These are phyloP conservation scores for Pyrochroa serraticornis DNA, from an alignment of 2,888 invertebrate genomes.

Conservation along the genomic window DNA sequence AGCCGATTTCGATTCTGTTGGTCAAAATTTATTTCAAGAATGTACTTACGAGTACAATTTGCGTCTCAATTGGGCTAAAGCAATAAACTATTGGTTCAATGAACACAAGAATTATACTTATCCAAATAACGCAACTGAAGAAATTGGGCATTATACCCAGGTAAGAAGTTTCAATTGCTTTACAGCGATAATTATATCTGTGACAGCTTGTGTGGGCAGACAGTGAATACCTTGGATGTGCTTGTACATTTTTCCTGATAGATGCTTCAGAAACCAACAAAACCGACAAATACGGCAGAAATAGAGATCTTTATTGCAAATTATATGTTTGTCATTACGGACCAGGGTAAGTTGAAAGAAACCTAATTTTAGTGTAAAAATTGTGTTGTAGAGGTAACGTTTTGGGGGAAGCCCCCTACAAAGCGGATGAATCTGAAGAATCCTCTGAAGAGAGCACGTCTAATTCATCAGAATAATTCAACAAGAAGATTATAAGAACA, in stretches of 20 bases:
- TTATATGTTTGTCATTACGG: conserved; percentile 86
- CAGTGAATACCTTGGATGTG: conserved; percentile 81
- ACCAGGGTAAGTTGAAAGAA: conserved; percentile 64
- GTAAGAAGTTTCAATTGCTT: conserved; percentile 52
- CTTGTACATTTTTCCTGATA: conserved; percentile 73
- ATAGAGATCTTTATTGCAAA: conserved; percentile 62
- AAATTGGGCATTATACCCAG: conserved; percentile 82
- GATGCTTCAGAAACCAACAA: too few relatives aligned
- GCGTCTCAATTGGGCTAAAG: conserved; percentile 66
- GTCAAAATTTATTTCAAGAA: conserved; percentile 38
- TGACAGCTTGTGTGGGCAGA: conserved; percentile 82
- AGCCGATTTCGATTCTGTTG: conserved; percentile 37
- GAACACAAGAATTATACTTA: conserved; percentile 72
- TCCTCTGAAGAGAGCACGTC: too few relatives aligned
- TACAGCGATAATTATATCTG: background rate
- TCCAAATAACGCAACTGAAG: conserved; percentile 68
- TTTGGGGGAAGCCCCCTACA: too few relatives aligned
- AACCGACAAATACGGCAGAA: conserved; percentile 61
- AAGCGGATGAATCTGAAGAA: too few relatives aligned
- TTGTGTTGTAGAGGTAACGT: too few relatives aligned
- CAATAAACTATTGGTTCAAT: conserved; percentile 77
- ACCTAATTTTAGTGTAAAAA: too few relatives aligned
- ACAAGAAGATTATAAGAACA: too few relatives aligned
- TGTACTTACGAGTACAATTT: conserved; percentile 18
- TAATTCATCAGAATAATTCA: too few relatives aligned